Evolutionary conservation across 2,888 invertebrate genomes (phyloP), one percentile per base, ranked within the genome.

Genomic region (Macrosiphum euphorbiae): DNA sequence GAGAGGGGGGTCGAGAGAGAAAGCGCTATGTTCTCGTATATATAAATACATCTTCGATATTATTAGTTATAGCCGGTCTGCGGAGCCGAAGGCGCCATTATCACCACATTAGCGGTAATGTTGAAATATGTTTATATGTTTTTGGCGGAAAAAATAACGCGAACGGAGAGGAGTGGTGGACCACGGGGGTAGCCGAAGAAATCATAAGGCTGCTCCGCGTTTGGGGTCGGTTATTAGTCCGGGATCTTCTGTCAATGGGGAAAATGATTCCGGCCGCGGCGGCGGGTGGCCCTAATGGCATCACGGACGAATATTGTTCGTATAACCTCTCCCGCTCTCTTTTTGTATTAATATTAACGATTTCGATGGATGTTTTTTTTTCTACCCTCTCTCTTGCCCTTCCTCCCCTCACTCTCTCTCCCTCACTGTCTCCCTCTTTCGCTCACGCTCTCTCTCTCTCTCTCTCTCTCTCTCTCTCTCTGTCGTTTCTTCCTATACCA

Each of bases 121-220:
- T 94, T 94, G 94, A 94, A 94, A 94, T 94, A 94, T 94, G 94
- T 94, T 94, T 94, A 94, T 94, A 94, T 94, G 94, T 94, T 94
- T 94, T 94, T 61, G 94, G 94, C 94, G 94, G 90, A 67, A 84
- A 90, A 94, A 90, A 94, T 61, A 90, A 86, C 85, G 58, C 84
- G n/a, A 41, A 7, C 50, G 52, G 28, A 28, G 86, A 13, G 41
- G n/a, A 16, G 5, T 61, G 55, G 26, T 13, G 84, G 11, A 13
- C 41, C 41, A 3, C 11, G 20, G 90, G 50, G 50, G 88, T 35
- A 13, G 58, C 50, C 41, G 90, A 90, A 90, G 86, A 94, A 94
- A 94, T 94, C 94, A 90, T 94, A 94, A 94, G 94, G 86, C 90
- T 50, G 90, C 41, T 78, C 86, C 85, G 44, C 67, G 61, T 67